Percentiles rank a stretch among this genome's conserved stretches.
Conservation (phyloP, 2,797 vertebrate species). For the Pempheris klunzingeri region DNA sequence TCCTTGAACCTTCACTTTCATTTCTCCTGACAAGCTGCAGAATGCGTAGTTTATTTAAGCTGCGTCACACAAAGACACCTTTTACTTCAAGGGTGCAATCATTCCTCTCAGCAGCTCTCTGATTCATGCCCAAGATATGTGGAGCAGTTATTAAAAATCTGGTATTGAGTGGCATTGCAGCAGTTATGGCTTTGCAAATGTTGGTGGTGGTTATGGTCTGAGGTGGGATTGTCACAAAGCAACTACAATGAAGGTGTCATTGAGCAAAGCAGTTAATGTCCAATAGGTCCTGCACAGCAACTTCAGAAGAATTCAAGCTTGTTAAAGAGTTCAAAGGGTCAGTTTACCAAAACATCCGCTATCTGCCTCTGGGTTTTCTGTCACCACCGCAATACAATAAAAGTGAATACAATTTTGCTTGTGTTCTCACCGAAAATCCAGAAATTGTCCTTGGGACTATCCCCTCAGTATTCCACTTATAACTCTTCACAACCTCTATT, state of each 20-base stretch:
- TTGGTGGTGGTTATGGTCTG: not conserved
- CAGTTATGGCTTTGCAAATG: not conserved
- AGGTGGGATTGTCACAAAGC: not conserved
- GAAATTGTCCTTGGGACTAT: not conserved
- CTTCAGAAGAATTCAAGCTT: not conserved
- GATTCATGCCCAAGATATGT: constrained; percentile 1
- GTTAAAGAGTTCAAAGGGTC: not conserved
- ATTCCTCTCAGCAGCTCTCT: not conserved
- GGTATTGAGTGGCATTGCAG: not conserved
- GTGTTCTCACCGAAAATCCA: too few species aligned
- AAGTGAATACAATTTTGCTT: not conserved
- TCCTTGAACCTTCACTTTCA: not conserved
- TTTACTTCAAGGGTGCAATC: not conserved
- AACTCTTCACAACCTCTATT: not conserved
- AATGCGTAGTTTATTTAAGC: constrained; percentile 3
- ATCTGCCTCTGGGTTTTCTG: not conserved
- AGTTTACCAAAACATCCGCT: constrained; percentile 1
- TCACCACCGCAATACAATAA: not conserved
- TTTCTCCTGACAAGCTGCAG: constrained; percentile 26
- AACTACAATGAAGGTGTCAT: not conserved
- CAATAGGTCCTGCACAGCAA: not conserved
- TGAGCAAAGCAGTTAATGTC: not conserved
- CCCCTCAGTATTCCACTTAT: not conserved
- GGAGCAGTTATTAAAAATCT: not conserved
- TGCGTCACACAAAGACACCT: not conserved